phyloP scores from a whole-genome alignment of 2,797 vertebrate genomes.

The Premnoplex brunnescens region DNA sequence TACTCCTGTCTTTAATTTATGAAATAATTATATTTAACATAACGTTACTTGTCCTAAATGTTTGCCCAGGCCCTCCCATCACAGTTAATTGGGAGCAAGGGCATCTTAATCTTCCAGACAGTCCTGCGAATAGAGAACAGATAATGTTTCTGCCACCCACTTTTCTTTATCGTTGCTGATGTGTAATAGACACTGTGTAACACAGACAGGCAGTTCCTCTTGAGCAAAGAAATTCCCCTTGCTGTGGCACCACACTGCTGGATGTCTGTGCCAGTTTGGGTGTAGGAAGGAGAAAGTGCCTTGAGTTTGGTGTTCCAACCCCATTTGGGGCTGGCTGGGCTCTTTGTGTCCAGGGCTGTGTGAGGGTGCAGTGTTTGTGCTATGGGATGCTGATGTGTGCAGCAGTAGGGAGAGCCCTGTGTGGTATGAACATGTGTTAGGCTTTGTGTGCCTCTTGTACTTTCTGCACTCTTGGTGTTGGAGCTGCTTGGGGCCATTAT shows the following conservation, averaged over 20 bases:
- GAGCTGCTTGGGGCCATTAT: background rate
- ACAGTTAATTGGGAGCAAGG: background rate
- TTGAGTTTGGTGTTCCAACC: background rate
- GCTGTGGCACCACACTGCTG: rapidly evolving
- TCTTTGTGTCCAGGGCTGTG: rapidly evolving
- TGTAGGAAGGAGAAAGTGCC: background rate
- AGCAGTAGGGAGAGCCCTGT: background rate
- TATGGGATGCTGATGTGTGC: background rate
- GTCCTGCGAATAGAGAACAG: background rate
- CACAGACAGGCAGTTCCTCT: background rate
- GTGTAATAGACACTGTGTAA: background rate
- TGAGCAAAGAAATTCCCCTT: background rate
- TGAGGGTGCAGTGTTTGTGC: background rate
- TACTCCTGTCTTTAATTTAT: constrained; percentile 4
- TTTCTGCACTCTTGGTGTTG: background rate
- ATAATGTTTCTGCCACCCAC: background rate
- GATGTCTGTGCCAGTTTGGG: background rate
- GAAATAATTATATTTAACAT: constrained; percentile 2
- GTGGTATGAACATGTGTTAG: rapidly evolving
- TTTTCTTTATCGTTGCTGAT: background rate
- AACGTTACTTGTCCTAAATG: background rate
- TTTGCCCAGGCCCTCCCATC: background rate
- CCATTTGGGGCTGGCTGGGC: too few relatives aligned
- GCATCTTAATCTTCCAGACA: background rate
- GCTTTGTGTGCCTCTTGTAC: background rate